Conservation (phyloP, 1,140 invertebrate species). For the Marisa cornuarietis region DNA sequence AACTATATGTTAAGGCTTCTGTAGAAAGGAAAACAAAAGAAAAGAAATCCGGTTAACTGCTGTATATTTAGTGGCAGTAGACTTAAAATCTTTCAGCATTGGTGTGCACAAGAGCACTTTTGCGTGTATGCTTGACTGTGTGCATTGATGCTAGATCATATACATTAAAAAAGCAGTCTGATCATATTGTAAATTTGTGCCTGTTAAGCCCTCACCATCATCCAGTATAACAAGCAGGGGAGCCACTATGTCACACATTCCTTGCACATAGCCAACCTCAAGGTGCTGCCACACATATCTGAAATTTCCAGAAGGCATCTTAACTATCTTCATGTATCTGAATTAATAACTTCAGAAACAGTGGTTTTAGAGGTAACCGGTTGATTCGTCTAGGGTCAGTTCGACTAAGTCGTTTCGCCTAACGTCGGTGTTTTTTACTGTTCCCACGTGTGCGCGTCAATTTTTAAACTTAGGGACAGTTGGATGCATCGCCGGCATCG, state of each 20-base stretch:
- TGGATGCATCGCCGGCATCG: no score
- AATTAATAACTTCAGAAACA: no score
- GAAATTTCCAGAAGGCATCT: not conserved
- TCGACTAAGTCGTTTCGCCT: no score
- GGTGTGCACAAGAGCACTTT: not conserved
- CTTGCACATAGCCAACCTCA: conserved; percentile 82
- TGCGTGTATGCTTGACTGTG: not conserved
- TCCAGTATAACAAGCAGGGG: conserved; percentile 91
- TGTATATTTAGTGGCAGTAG: not conserved
- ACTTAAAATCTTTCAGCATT: no score
- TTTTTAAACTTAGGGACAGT: no score
- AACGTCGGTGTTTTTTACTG: no score
- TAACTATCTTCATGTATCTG: no score
- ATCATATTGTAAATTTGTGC: no score
- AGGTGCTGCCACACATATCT: conserved; percentile 94
- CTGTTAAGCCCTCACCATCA: conserved; percentile 71
- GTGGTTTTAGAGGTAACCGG: no score
- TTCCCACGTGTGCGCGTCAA: no score
- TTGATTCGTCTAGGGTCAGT: no score
- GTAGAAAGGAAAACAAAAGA: conserved; percentile 19
- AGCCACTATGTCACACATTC: conserved; percentile 94
- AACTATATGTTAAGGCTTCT: conserved; percentile 90
- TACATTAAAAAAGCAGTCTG: not conserved
- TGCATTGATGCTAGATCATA: not conserved
- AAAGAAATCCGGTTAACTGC: not conserved